Percentiles rank a stretch among this genome's conserved stretches.
phyloP scores from a whole-genome alignment of 1,140 invertebrate species.

The Elysia chlorotica region DNA sequence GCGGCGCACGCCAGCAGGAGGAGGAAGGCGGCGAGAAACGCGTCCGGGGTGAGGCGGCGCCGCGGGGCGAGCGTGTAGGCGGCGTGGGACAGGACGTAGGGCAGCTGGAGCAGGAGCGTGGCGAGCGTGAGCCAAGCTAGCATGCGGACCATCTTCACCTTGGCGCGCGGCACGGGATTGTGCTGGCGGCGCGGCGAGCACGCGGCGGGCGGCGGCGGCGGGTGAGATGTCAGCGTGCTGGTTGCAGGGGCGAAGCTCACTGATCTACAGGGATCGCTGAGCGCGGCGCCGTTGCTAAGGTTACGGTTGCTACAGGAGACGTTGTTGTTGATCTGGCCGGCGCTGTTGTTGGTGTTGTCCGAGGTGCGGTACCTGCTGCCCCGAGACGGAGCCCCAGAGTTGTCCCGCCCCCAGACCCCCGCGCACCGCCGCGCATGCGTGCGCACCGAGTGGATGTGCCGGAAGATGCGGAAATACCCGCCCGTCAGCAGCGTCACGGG shows the following conservation, averaged over 20 bases:
- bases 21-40: constrained; percentile 32
- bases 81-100: constrained; percentile 28
- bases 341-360: no score
- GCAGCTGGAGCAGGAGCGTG: constrained; percentile 29
- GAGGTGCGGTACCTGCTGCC: no score
- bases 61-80: constrained; percentile 25
- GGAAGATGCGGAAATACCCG: constrained; percentile 34
- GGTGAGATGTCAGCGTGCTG: no score
- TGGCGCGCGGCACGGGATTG: constrained; percentile 48
- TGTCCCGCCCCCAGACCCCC: no score
- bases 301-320: neutral
- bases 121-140: constrained; percentile 34
- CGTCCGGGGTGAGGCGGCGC: neutral
- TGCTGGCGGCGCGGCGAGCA: constrained; percentile 38
- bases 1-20: constrained; percentile 25
- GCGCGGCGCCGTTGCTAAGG: no score
- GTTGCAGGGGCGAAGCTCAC: no score
- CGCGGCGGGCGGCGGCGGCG: no score
- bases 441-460: constrained; percentile 39
- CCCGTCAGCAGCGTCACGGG: constrained; percentile 30
- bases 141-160: constrained; percentile 54
- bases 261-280: no score
- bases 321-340: no score
- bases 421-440: constrained; percentile 18
- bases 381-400: no score